Conservation (phyloP, 2,888 invertebrate species). For the Elegia similella region DNA sequence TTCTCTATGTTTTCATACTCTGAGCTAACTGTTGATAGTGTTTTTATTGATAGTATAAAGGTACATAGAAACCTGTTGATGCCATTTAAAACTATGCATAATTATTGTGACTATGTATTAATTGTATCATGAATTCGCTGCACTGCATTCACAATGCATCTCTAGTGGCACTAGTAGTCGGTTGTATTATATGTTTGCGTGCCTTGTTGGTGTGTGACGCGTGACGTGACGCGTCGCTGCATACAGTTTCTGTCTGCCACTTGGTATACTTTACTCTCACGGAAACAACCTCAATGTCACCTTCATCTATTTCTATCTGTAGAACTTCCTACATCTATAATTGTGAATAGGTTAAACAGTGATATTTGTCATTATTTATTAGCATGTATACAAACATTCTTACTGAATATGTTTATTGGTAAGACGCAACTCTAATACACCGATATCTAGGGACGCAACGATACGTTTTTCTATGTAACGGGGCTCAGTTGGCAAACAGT, state of each 20-base stretch:
- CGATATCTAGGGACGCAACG: not conserved
- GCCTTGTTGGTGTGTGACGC: not conserved
- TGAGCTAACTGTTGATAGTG: no score
- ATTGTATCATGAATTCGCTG: not conserved
- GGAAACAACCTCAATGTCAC: constrained; percentile 66
- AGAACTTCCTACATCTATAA: constrained; percentile 29
- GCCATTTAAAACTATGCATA: no score
- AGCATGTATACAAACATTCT: no score
- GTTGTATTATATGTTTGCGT: not conserved
- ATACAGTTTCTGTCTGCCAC: constrained; percentile 28
- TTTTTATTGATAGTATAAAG: no score
- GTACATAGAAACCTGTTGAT: no score
- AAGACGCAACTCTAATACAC: not conserved
- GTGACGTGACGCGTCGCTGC: constrained; percentile 2
- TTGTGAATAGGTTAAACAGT: not conserved
- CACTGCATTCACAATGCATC: not conserved
- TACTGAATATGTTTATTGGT: not conserved
- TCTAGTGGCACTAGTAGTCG: not conserved
- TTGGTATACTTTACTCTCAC: constrained; percentile 52
- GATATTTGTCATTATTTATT: no score
- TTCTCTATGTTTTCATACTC: no score
- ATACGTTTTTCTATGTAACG: not conserved
- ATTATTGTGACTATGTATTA: no score
- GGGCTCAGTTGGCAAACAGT: not conserved
- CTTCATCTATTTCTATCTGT: constrained; percentile 60